A percentile compares a stretch with the other conserved stretches of the same genome.
Evolutionary conservation across 2,888 invertebrate genomes (phyloP).

Genomic region (Reticulitermes lucifugus): DNA sequence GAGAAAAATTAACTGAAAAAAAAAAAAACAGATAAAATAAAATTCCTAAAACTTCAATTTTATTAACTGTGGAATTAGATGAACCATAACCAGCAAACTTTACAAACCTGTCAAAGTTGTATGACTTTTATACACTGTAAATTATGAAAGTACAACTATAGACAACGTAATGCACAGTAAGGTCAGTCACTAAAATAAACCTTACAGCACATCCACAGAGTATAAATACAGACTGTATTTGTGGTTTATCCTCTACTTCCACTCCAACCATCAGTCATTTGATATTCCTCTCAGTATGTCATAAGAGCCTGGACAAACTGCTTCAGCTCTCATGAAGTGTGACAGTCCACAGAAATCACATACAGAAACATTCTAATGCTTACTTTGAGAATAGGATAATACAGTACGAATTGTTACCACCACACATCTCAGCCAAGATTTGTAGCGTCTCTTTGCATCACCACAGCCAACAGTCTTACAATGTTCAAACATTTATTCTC

Average conservation of each 20-base stretch:
- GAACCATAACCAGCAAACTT: constrained; percentile 3
- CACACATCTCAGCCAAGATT: not conserved
- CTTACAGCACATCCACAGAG: not conserved
- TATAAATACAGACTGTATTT: not conserved
- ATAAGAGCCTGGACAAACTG: not conserved
- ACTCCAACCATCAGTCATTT: not conserved
- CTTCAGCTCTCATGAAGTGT: not conserved
- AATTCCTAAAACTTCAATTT: constrained; percentile 16
- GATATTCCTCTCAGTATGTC: not conserved
- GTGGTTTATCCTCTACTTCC: not conserved
- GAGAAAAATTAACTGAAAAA: no score
- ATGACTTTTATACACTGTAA: not conserved
- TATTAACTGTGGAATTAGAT: constrained; percentile 19
- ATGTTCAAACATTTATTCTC: not conserved
- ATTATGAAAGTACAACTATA: not conserved
- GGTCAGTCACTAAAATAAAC: not conserved
- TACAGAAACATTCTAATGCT: not conserved
- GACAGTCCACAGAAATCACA: not conserved
- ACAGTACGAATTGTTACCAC: not conserved
- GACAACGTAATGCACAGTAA: not conserved
- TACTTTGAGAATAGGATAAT: not conserved
- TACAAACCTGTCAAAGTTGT: not conserved
- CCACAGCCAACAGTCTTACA: not conserved
- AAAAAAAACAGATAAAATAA: not conserved
- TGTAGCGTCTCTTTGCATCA: not conserved